Conservation (phyloP, 1,140 invertebrate genomes). For the Rhopalosiphum maidis region DNA sequence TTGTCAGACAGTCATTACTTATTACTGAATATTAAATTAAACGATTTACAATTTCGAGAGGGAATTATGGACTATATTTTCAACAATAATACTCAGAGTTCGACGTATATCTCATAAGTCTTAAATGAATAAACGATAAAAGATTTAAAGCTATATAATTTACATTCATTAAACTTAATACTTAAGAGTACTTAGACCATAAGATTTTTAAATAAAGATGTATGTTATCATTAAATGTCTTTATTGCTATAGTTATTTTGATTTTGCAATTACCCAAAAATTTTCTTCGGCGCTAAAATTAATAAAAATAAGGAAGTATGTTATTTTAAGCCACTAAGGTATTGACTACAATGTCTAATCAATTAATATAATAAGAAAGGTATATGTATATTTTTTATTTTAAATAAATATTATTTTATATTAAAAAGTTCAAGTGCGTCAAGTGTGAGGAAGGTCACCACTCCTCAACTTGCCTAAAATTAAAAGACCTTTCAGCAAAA, state of each 20-base stretch:
- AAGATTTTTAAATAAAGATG: neutral
- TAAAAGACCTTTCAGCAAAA: too few relatives aligned
- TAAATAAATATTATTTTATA: neutral
- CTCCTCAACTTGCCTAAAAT: too few relatives aligned
- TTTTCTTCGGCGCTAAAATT: too few relatives aligned
- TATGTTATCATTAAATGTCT: neutral
- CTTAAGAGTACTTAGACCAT: too few relatives aligned
- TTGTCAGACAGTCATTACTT: neutral
- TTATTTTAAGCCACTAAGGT: too few relatives aligned
- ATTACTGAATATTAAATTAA: neutral
- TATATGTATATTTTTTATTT: too few relatives aligned
- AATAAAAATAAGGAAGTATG: too few relatives aligned
- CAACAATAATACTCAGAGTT: neutral
- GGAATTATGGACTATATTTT: neutral
- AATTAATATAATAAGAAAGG: too few relatives aligned
- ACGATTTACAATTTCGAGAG: neutral
- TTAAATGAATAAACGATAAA: neutral
- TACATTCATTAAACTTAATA: neutral
- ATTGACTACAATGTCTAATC: too few relatives aligned
- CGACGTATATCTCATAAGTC: neutral
- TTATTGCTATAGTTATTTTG: neutral
- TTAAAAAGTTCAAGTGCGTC: neutral
- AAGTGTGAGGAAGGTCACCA: too few relatives aligned
- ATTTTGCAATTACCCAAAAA: too few relatives aligned
- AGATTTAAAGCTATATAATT: neutral